These are phyloP conservation scores for Willisornis vidua DNA, from an alignment of 2,113 vertebrate genomes.

Conservation along the genomic window DNA sequence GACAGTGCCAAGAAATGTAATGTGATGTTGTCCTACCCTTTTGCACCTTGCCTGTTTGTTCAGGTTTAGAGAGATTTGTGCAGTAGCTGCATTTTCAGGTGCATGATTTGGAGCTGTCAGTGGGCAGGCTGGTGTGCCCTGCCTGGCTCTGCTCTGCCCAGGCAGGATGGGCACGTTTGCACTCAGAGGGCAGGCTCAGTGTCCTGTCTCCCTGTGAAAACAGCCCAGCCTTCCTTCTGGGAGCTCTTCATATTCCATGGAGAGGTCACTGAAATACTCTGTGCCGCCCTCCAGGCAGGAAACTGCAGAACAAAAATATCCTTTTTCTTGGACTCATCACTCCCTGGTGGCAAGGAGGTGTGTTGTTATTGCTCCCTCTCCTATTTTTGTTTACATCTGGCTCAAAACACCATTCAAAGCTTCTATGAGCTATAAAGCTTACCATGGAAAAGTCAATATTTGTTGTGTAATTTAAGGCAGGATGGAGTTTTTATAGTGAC, in stretches of 20 bases:
- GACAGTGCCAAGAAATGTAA: neutral
- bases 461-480: neutral
- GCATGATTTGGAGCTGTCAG: accelerated
- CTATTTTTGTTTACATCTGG: neutral
- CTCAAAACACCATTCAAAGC: neutral
- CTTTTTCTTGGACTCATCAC: neutral
- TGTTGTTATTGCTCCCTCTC: neutral
- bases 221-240: neutral
- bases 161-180: neutral
- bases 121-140: neutral
- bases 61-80: neutral
- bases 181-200: accelerated
- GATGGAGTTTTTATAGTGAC: neutral
- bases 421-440: neutral
- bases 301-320: neutral
- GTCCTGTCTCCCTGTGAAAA: neutral
- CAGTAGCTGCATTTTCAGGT: accelerated
- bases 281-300: neutral
- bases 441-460: neutral
- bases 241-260: neutral
- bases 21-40: accelerated
- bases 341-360: accelerated
- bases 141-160: neutral
- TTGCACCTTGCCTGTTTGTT: too few relatives aligned
- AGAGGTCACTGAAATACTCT: accelerated